A percentile compares a stretch with the other conserved stretches of the same genome.
These are phyloP conservation scores for Neostethus bicornis DNA, from an alignment of 2,797 vertebrate genomes.

Conservation along the genomic window DNA sequence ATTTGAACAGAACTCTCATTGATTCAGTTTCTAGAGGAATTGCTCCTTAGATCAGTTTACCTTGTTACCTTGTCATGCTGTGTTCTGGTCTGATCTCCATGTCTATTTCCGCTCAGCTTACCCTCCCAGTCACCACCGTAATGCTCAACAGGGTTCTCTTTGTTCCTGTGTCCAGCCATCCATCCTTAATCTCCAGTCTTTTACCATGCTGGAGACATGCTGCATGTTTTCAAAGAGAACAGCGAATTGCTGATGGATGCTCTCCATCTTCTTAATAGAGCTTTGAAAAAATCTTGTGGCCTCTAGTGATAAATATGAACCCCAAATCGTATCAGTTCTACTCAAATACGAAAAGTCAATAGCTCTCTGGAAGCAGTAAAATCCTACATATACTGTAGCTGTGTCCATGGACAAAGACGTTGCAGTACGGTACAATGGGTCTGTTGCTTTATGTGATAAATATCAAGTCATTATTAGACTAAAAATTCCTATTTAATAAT, in stretches of 20 bases:
- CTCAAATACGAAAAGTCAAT: neutral
- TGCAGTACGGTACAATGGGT: no score
- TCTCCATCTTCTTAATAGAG: slow-evolving; percentile 45
- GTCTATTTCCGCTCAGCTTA: slow-evolving; percentile 69
- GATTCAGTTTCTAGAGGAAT: slow-evolving; percentile 72
- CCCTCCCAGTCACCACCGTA: slow-evolving; percentile 50
- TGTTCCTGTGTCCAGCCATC: slow-evolving; percentile 71
- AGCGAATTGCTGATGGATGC: slow-evolving; percentile 57
- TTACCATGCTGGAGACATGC: slow-evolving; percentile 52
- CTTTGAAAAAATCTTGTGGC: slow-evolving; percentile 43
- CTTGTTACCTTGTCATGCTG: slow-evolving; percentile 77
- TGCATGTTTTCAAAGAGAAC: slow-evolving; percentile 63
- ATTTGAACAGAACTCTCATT: slow-evolving; percentile 76
- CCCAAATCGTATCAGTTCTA: slow-evolving; percentile 7
- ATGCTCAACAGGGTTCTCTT: slow-evolving; percentile 70
- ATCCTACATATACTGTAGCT: neutral
- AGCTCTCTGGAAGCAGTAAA: slow-evolving; percentile 12
- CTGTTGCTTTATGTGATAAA: no score
- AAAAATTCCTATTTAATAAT: no score
- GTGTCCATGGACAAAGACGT: neutral
- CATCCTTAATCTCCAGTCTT: slow-evolving; percentile 62
- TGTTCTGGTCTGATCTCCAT: slow-evolving; percentile 77
- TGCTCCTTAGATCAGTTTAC: slow-evolving; percentile 70
- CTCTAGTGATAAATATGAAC: slow-evolving; percentile 31
- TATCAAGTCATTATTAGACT: neutral